Base-by-base conservation (phyloP, 2,797 vertebrate species). In the Poeciliopsis presidionis region DNA sequence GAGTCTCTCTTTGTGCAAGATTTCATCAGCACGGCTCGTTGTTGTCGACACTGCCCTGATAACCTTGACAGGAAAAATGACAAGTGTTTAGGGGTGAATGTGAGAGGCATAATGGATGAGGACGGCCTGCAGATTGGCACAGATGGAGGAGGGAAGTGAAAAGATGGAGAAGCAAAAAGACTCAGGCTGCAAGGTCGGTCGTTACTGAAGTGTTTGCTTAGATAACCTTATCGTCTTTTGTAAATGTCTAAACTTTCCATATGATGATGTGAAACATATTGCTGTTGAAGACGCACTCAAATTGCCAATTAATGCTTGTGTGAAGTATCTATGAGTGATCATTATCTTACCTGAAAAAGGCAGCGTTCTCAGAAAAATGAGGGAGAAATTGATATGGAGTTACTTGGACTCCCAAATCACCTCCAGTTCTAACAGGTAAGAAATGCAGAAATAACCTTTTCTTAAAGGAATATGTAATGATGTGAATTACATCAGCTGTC, bases 31-130 rank as follows among this genome's bases (percentile, higher is more conserved):
- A 0, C 20, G 70, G 75, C 70, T 81, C 79, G 81, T 81, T 86
- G 86, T 88, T 82, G 83, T 72, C 67, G 33, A 72, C 69, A 20
- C 46, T 18, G 73, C 81, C 72, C 79, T 67, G 83, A 84, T 90
- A 86, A 91, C 88, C 91, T 91, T 88, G 89, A 84, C 49, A 51
- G 82, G 43, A 55, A 33, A 67, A 85, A 78, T 49, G 79, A 74
- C 25, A 61, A 80, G 71, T 30, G 47, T 77, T 86, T 53, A 59
- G 25, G 57, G 63, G 71, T 28, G 85, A 73, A 61, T 39, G 72
- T 74, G 81, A 84, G 81, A 41, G 72, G 73, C 77, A 72, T 75
- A 51, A 70, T 39, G 46, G 65, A 81, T 55, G 65, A 78, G 55
- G 51, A 14, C 30, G 65, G 59, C 1, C 47, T 49, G 8, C 8